A percentile compares a stretch with the other conserved stretches of the same genome.
phyloP scores from a whole-genome alignment of 2,888 invertebrate species.

The Exocentrus adspersus region DNA sequence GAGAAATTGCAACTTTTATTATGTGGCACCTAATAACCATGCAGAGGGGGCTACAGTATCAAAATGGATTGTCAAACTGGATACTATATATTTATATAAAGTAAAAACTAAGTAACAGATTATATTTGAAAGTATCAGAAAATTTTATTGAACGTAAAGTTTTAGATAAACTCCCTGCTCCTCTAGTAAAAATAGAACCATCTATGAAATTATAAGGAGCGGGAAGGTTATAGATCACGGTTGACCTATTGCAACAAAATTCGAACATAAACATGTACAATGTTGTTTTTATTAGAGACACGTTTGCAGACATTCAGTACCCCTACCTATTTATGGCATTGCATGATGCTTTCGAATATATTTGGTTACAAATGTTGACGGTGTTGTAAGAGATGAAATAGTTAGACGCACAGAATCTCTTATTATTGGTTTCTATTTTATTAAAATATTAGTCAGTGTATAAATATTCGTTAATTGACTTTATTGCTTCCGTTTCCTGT shows the following conservation, averaged over 20 bases:
- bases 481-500: background rate
- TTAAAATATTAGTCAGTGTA: too few relatives aligned
- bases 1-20: too few relatives aligned
- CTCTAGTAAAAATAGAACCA: background rate
- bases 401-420: too few relatives aligned
- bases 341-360: too few relatives aligned
- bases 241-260: background rate
- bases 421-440: too few relatives aligned
- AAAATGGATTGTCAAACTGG: too few relatives aligned
- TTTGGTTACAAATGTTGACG: too few relatives aligned
- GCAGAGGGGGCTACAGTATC: too few relatives aligned
- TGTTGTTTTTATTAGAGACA: background rate
- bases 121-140: slow-evolving; percentile 10
- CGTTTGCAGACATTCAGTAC: background rate
- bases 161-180: slow-evolving; percentile 15
- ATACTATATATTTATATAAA: too few relatives aligned
- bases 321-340: too few relatives aligned
- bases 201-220: background rate
- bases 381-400: too few relatives aligned
- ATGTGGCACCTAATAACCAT: too few relatives aligned
- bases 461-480: background rate
- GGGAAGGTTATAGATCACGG: background rate
- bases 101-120: background rate
- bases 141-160: slow-evolving; percentile 19
- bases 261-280: background rate